Conservation (phyloP, 1,140 invertebrate genomes). For the Saccostrea echinata region DNA sequence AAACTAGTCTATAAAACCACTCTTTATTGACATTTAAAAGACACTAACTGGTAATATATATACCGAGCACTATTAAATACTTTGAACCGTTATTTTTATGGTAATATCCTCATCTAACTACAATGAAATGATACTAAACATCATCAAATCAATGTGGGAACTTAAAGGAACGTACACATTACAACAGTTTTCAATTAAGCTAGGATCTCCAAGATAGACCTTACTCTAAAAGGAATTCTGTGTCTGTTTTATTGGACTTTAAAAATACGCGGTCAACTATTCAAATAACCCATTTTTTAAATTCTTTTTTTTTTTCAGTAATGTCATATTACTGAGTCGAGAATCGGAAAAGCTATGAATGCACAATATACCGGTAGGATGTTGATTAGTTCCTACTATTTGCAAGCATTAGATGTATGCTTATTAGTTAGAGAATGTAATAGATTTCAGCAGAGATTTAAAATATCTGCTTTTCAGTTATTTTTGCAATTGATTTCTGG, state of each 20-base stretch:
- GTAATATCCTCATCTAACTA: background rate
- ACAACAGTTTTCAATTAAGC: conserved; percentile 7
- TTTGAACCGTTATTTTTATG: background rate
- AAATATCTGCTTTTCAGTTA: too few species aligned
- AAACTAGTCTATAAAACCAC: too few species aligned
- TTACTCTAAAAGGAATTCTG: background rate
- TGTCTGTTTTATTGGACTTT: background rate
- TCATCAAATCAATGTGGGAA: background rate
- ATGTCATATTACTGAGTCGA: too few species aligned
- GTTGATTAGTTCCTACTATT: too few species aligned
- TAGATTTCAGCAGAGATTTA: too few species aligned
- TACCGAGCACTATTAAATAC: background rate
- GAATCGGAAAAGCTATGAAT: too few species aligned
- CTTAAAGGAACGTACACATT: background rate
- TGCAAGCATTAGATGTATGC: too few species aligned
- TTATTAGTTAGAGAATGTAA: too few species aligned
- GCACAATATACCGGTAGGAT: too few species aligned
- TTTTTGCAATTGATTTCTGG: too few species aligned
- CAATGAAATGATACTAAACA: background rate
- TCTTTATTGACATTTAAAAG: background rate
- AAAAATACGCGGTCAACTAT: background rate
- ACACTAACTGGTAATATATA: background rate
- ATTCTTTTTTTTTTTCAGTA: too few species aligned
- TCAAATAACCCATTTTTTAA: too few species aligned
- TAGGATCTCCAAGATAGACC: background rate